Evolutionary conservation across 2,113 vertebrate genomes (phyloP).

Genomic region (Dissostichus mawsoni): DNA sequence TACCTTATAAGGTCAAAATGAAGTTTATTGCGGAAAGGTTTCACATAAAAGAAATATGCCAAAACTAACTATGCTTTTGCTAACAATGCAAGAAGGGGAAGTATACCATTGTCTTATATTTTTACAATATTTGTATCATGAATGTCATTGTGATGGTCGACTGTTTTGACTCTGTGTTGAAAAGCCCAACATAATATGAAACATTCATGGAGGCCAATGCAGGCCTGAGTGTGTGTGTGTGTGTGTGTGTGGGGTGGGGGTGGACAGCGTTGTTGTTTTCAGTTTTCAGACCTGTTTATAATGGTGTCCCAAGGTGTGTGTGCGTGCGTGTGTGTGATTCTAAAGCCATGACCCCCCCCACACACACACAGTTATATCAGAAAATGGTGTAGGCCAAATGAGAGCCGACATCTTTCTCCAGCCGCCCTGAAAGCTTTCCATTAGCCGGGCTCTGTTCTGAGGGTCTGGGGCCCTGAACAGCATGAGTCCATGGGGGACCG

Average conservation of each 20-base stretch:
- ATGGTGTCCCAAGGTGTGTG: slow-evolving; percentile 64
- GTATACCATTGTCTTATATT: not conserved
- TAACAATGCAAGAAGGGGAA: too few relatives aligned
- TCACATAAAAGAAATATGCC: too few relatives aligned
- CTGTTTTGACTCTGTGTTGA: not conserved
- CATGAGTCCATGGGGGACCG: slow-evolving; percentile 66
- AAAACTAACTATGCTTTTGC: too few relatives aligned
- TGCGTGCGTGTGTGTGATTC: slow-evolving; percentile 31
- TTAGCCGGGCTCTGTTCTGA: slow-evolving; percentile 86
- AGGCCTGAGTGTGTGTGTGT: not conserved
- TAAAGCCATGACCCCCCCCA: slow-evolving; percentile 24
- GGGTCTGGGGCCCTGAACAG: slow-evolving; percentile 86
- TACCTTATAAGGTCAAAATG: not conserved
- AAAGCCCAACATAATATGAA: not conserved
- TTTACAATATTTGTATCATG: not conserved
- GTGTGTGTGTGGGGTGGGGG: not conserved
- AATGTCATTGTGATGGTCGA: not conserved
- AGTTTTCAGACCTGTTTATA: slow-evolving; percentile 46
- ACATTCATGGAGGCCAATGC: slow-evolving; percentile 5
- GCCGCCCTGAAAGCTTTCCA: slow-evolving; percentile 97
- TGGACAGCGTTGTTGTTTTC: slow-evolving; percentile 56
- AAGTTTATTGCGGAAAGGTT: too few relatives aligned
- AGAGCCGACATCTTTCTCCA: slow-evolving; percentile 86
- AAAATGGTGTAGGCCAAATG: slow-evolving; percentile 88
- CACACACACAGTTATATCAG: slow-evolving; percentile 77